These are phyloP conservation scores for Rhopilema esculentum DNA, from an alignment of 30 jellyfish, hydroid and myxozoan genomes.

Conservation along the genomic window DNA sequence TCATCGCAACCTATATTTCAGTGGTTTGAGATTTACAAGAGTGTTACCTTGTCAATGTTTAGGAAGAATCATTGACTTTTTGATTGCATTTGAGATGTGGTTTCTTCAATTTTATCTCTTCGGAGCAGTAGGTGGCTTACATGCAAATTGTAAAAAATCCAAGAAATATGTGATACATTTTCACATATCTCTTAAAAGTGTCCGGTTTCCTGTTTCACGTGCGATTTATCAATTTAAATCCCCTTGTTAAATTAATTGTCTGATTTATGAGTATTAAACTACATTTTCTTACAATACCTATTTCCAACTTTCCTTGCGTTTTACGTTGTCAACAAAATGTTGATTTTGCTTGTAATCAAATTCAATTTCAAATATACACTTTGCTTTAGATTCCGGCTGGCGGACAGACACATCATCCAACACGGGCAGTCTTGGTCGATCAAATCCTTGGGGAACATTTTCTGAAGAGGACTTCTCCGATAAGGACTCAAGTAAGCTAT, in stretches of 20 bases:
- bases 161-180: neutral
- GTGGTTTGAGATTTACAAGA: too few relatives aligned
- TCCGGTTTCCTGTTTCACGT: too few relatives aligned
- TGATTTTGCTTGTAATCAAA: neutral
- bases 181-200: neutral
- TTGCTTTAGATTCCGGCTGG: conserved; percentile 56
- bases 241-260: neutral
- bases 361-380: neutral
- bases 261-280: too few relatives aligned
- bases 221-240: too few relatives aligned
- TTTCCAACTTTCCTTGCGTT: too few relatives aligned
- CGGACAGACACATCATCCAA: conserved; percentile 42
- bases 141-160: neutral
- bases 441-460: conserved; percentile 75
- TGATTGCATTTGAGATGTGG: neutral
- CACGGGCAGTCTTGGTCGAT: conserved; percentile 51
- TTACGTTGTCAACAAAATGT: neutral
- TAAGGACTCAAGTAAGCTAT: conserved; percentile 22
- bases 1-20: too few relatives aligned
- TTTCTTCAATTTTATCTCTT: too few relatives aligned
- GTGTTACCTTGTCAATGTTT: too few relatives aligned
- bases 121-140: too few relatives aligned
- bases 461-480: conserved; percentile 64
- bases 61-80: too few relatives aligned
- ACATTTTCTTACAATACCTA: too few relatives aligned